A percentile compares a stretch with the other conserved stretches of the same genome.
Conservation (phyloP, 2,113 vertebrate genomes). For the Seriola aureovittata region DNA sequence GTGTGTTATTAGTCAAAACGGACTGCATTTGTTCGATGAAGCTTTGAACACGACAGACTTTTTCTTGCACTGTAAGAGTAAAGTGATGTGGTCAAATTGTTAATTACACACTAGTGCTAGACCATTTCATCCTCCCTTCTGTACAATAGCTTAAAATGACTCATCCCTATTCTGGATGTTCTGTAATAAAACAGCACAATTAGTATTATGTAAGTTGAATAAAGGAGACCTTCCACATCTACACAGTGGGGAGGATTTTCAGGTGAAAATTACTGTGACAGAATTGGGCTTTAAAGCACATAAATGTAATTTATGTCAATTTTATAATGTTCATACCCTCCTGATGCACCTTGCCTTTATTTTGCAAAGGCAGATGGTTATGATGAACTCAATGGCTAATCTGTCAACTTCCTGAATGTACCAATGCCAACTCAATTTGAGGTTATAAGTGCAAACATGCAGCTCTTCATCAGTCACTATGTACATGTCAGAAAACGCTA, state of each 20-base stretch:
- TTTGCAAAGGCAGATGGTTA: background rate
- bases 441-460: background rate
- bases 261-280: constrained; percentile 18
- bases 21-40: too few species aligned
- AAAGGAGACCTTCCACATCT: constrained; percentile 24
- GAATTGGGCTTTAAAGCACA: constrained; percentile 2
- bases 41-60: too few species aligned
- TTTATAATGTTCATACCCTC: background rate
- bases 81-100: background rate
- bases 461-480: background rate
- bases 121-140: background rate
- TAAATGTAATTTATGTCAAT: background rate
- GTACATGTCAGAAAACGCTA: too few species aligned
- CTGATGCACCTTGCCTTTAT: background rate
- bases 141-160: constrained; percentile 44
- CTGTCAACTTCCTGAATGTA: background rate
- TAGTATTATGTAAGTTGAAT: constrained; percentile 51
- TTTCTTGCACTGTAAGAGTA: too few species aligned
- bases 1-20: too few species aligned
- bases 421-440: background rate
- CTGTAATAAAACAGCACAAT: constrained; percentile 36
- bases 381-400: background rate
- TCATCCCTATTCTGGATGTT: constrained; percentile 38
- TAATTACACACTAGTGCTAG: background rate
- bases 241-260: constrained; percentile 6